Evolutionary conservation across 2,888 invertebrate species (phyloP), one percentile per base, ranked within the genome.

Genomic region (Scelioninae gen. 1): DNA sequence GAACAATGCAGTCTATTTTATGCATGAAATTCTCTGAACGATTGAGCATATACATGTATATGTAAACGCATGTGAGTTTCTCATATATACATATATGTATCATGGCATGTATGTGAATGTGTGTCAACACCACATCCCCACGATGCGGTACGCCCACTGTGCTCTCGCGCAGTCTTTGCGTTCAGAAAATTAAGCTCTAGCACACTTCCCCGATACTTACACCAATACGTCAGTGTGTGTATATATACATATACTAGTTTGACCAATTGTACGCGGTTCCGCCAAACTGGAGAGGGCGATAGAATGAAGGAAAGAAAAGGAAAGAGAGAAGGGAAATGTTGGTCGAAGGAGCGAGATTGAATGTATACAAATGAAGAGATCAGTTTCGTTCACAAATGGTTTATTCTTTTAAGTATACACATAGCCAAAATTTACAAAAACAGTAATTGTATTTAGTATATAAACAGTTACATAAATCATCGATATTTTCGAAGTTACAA

Each of bases 111-210:
- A n/a, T 45, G 32, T 55, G 45, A 63, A 74, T 74, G 55, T 74
- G 34, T 74, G 72, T 74, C 72, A 74, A 62, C 72, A 63, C 51
- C 53, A 72, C 72, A 74, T 62, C 62, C 62, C 55, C 49, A 49
- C 40, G 53, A 10, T 63, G 45, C 45, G 62, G 62, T 74, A 72
- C 72, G 72, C 72, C 72, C 72, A 72, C 63, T 31, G 53, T 53
- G 55, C 72, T n/a, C 72, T 72, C 72, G 72, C 72, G 72, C 72
- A 62, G 72, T 62, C 72, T 53, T 72, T 72, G 49, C 60, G 62
- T 72, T 72, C 60, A 72, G 60, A 60, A 72, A 72, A 72, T 72
- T 72, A 72, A 72, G 62, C 72, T 29, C 43, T 40, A 62, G 72
- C 43, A 72, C 53, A 62, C 72, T 72, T 72, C 60, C 72, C 58